Base-by-base conservation (phyloP, 2,797 vertebrate species). In the Pseudochirops cupreus region DNA sequence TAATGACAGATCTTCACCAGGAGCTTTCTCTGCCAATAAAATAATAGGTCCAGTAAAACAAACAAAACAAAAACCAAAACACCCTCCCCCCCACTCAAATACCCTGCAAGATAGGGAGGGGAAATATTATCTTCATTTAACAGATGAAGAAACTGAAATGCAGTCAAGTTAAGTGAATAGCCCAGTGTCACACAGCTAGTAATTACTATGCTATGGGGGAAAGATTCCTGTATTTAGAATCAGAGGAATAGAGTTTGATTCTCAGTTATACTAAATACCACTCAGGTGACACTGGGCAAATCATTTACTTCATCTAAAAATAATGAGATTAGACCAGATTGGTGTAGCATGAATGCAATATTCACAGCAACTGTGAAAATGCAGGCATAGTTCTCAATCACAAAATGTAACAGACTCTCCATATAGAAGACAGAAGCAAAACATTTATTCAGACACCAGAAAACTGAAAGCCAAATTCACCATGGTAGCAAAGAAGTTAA, bases 281-380 rank as follows among this genome's bases (percentile, higher is more conserved):
- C 29, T 50, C 92, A 1, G 1, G 3, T 93, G 53, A 93, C 93
- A 91, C 87, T 55, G 31, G 50, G 28, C 91, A 93, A 93, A 29
- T 93, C 1, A 87, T 18, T 91, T 94, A 91, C 94, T 54, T 90
- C 95, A 57, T 92, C 90, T 96, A 91, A 28, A 95, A 96, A 91
- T 56, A 93, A 46, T 87, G 46, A 74, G 2, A 3, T 87, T 87
- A 87, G 21, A 24, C 74, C 50, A 87, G 21, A 46, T 24, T 87
- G 53, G 53, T 54, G 11, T 54, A 54, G 53, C 53, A 54, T 10
- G 9, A 54, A 54, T 12, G 11, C 11, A 54, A 54, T 12, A 54
- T 54, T 54, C 53, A 54, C 10, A 12, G 53, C 10, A 11, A 11
- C 53, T 53, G 53, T 53, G 10, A 53, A 53, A 9, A 53, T 53